Conservation (phyloP, 2,113 vertebrate species). For the Lepisosteus oculatus region DNA sequence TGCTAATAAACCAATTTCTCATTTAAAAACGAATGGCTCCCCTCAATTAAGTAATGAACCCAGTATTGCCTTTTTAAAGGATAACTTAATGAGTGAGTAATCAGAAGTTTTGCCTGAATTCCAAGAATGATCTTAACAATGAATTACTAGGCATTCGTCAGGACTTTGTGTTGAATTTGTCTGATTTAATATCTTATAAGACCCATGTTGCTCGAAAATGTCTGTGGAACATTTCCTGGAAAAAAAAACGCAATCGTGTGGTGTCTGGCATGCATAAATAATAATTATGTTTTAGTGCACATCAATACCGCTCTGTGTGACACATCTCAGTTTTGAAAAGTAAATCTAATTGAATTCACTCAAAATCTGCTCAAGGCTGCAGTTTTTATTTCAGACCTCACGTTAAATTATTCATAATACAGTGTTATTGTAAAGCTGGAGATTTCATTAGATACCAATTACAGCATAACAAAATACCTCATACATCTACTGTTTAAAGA, state of each 20-base stretch:
- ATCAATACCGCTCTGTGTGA: slow-evolving; percentile 16
- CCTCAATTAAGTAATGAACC: too few species aligned
- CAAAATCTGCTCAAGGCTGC: slow-evolving; percentile 30
- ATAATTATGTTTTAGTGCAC: slow-evolving; percentile 17
- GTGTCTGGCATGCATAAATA: slow-evolving; percentile 13
- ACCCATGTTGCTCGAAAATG: not conserved
- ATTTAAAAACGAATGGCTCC: not conserved
- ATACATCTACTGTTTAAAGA: slow-evolving; percentile 12
- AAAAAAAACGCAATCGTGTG: slow-evolving; percentile 1
- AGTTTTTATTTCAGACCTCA: slow-evolving; percentile 41
- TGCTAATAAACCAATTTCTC: not conserved
- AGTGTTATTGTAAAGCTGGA: slow-evolving; percentile 39
- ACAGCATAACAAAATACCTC: slow-evolving; percentile 19
- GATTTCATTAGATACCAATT: slow-evolving; percentile 25
- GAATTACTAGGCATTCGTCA: too few species aligned
- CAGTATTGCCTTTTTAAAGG: too few species aligned
- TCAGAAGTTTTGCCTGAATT: too few species aligned
- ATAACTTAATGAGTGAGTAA: too few species aligned
- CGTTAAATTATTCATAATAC: slow-evolving; percentile 47
- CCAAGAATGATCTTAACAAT: too few species aligned
- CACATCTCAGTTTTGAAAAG: slow-evolving; percentile 21
- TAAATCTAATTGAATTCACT: slow-evolving; percentile 24
- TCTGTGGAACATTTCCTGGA: not conserved
- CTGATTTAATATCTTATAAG: not conserved
- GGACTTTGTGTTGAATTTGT: too few species aligned